Evolutionary conservation across 2,797 vertebrate genomes (phyloP).

Genomic region (Rhincodon typus): DNA sequence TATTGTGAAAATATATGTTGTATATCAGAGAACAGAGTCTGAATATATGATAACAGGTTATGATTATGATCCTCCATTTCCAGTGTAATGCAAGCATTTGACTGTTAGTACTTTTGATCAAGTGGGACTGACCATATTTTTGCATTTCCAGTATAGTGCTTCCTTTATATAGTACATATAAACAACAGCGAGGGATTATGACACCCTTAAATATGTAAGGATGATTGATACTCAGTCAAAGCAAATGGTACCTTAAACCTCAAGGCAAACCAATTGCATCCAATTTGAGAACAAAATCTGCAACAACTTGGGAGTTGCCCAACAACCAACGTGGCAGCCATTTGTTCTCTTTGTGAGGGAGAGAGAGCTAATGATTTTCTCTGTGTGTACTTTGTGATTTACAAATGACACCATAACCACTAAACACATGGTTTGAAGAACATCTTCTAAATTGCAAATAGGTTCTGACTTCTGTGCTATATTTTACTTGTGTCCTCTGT

Average conservation of each 20-base stretch:
- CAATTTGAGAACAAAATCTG: constrained; percentile 9
- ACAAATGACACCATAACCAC: constrained; percentile 16
- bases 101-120: not conserved
- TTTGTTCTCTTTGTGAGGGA: not conserved
- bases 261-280: not conserved
- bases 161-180: not conserved
- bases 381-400: not conserved
- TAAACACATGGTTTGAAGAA: constrained; percentile 36
- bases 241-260: not conserved
- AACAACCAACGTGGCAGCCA: not conserved
- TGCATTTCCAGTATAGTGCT: not conserved
- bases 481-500: constrained; percentile 24
- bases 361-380: not conserved
- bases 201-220: not conserved
- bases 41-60: not conserved
- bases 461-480: constrained; percentile 14
- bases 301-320: not conserved
- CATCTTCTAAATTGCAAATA: constrained; percentile 23
- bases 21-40: not conserved
- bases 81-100: not conserved
- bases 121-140: not conserved
- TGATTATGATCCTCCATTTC: not conserved
- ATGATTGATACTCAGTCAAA: not conserved
- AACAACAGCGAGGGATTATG: not conserved
- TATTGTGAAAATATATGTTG: not conserved